phyloP scores from a whole-genome alignment of 2,888 invertebrate species.

The Rhingia campestris region DNA sequence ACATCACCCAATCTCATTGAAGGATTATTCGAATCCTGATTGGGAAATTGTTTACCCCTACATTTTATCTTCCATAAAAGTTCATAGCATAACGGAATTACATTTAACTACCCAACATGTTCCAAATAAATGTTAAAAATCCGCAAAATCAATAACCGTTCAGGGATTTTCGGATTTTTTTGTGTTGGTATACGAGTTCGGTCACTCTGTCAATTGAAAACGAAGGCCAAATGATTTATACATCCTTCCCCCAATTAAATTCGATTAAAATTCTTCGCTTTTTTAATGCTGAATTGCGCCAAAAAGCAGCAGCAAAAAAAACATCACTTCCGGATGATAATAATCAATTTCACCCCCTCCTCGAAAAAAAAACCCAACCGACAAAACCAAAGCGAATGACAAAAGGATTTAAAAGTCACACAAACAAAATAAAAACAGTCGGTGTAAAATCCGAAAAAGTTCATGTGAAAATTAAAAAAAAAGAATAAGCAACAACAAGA shows the following conservation, averaged over 20 bases:
- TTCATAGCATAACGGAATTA: no score
- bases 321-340: slow-evolving; percentile 38
- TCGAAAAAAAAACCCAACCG: slow-evolving; percentile 4
- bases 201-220: slow-evolving; percentile 51
- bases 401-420: slow-evolving; percentile 53
- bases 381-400: slow-evolving; percentile 31
- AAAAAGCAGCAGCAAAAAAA: neutral
- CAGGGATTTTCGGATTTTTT: neutral
- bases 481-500: neutral
- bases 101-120: no score
- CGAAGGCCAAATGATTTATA: slow-evolving; percentile 31
- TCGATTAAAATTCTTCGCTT: slow-evolving; percentile 60
- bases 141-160: neutral
- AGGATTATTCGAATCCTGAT: no score
- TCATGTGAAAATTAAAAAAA: neutral
- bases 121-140: neutral
- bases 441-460: neutral
- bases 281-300: neutral
- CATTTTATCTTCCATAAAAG: no score
- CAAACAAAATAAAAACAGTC: neutral
- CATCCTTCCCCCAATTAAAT: slow-evolving; percentile 56
- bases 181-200: slow-evolving; percentile 17
- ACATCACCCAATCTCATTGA: no score
- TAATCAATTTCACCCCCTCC: slow-evolving; percentile 42
- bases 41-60: no score